Conservation (phyloP, 2,797 vertebrate species). For the Sitta carolinensis region DNA sequence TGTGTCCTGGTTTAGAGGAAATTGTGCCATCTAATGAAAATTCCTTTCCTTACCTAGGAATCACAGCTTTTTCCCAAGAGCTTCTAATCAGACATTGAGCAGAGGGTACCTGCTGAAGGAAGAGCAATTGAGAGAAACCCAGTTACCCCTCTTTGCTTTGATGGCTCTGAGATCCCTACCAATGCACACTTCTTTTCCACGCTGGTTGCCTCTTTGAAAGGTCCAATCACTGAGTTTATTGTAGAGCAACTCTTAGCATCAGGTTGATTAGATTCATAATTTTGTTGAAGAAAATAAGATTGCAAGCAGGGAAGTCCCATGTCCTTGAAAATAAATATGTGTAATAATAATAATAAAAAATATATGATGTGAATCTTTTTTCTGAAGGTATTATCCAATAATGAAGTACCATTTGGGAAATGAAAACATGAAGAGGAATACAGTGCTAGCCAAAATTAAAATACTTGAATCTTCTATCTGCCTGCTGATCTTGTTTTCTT, state of each 20-base stretch:
- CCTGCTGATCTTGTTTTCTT: neutral
- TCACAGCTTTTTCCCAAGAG: neutral
- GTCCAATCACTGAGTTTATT: neutral
- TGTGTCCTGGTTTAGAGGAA: neutral
- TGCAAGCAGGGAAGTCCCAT: neutral
- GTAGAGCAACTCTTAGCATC: neutral
- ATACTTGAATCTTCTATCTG: neutral
- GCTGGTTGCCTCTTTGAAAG: neutral
- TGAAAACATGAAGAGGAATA: neutral
- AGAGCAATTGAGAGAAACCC: neutral
- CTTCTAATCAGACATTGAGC: neutral
- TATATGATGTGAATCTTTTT: neutral
- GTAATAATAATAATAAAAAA: neutral
- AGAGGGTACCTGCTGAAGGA: neutral
- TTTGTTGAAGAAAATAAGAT: neutral
- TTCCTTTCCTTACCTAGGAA: neutral
- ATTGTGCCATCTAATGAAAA: neutral
- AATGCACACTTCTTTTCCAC: neutral
- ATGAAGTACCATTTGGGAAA: neutral
- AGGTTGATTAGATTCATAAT: neutral
- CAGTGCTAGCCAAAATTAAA: neutral
- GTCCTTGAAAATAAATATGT: neutral
- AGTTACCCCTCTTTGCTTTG: neutral
- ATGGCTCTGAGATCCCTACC: neutral
- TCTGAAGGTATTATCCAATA: neutral